A percentile compares a stretch with the other conserved stretches of the same genome.
Conservation (phyloP, 35 echinoderm and acorn worm genomes). For the Stichopus chloronotus region DNA sequence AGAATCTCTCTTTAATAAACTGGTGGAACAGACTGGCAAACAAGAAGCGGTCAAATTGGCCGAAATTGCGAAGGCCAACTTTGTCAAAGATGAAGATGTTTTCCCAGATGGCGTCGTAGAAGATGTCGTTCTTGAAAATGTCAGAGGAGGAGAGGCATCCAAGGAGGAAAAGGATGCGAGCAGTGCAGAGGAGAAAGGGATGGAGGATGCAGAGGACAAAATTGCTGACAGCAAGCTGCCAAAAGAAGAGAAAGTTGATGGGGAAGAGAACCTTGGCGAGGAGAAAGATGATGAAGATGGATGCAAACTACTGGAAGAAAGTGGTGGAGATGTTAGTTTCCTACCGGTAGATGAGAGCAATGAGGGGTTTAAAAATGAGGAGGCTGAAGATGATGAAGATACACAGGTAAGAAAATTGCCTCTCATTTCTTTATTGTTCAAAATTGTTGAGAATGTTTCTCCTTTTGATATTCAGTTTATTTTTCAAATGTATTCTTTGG, state of each 20-base stretch:
- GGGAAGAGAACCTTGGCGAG: background rate
- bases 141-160: background rate
- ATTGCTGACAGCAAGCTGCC: background rate
- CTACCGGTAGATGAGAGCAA: background rate
- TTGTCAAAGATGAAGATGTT: constrained; percentile 5
- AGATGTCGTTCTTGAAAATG: background rate
- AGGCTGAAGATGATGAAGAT: background rate
- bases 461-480: too few species aligned
- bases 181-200: background rate
- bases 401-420: background rate
- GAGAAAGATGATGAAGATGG: background rate
- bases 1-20: constrained; percentile 59
- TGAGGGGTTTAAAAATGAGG: background rate
- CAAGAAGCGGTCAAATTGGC: constrained; percentile 52
- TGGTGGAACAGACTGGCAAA: constrained; percentile 82
- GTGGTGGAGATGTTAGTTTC: background rate
- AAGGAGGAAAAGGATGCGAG: background rate
- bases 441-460: too few species aligned
- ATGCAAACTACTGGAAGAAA: background rate
- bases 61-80: constrained; percentile 46
- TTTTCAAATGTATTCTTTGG: too few species aligned
- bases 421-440: too few species aligned
- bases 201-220: constrained; percentile 1
- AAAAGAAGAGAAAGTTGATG: background rate
- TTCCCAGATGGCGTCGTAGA: background rate